phyloP scores from a whole-genome alignment of 2,797 vertebrate species.

The Lepilemur ruficaudatus region DNA sequence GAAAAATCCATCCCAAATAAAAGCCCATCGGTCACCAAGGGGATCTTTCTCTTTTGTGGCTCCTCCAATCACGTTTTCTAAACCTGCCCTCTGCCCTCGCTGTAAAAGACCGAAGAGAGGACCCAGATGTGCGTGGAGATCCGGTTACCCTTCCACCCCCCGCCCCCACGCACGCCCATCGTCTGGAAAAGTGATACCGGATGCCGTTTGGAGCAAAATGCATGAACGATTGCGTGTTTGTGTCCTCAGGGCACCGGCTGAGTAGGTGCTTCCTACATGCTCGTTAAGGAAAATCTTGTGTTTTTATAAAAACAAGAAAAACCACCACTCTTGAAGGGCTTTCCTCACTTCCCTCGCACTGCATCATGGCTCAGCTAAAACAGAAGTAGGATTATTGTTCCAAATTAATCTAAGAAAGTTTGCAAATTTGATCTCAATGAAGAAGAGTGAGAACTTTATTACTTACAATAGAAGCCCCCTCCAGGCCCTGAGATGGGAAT shows the following conservation, averaged over 20 bases:
- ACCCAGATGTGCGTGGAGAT: background rate
- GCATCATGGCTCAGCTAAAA: background rate
- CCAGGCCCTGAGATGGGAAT: background rate
- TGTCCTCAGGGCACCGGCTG: background rate
- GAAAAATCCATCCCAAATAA: background rate
- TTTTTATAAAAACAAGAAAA: background rate
- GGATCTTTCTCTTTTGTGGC: background rate
- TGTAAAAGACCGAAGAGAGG: background rate
- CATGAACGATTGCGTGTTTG: background rate
- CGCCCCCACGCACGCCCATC: accelerated
- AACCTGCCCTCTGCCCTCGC: background rate
- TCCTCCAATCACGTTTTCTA: background rate
- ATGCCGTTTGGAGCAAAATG: background rate
- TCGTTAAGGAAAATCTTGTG: background rate
- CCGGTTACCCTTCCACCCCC: background rate
- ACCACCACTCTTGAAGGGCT: accelerated
- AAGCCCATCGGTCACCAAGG: background rate
- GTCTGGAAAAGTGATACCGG: background rate
- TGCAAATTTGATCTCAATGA: background rate
- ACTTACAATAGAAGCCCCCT: background rate
- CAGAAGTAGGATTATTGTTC: background rate
- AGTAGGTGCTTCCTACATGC: background rate
- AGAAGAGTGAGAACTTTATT: background rate
- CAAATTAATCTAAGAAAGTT: background rate
- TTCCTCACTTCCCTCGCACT: accelerated